phyloP scores from a whole-genome alignment of 2,797 vertebrate species.

The Microctenopoma stevenorrisi region DNA sequence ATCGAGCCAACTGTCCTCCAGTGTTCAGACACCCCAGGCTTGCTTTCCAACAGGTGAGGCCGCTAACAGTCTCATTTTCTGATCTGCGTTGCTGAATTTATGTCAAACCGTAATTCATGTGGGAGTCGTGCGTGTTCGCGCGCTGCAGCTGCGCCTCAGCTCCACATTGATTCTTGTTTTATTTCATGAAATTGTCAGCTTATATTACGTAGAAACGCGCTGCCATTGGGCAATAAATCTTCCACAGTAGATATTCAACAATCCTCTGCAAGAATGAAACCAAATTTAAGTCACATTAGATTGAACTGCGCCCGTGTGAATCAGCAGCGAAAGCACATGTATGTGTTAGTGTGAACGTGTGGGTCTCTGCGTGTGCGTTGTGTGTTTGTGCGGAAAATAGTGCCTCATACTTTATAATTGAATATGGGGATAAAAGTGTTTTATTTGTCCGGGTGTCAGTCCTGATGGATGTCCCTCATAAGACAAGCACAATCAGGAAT shows the following conservation, averaged over 20 bases:
- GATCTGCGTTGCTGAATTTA: constrained; percentile 47
- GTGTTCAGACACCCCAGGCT: constrained; percentile 19
- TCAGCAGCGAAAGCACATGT: constrained; percentile 4
- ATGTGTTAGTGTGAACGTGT: background rate
- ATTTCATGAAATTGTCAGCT: constrained; percentile 66
- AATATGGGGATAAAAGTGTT: constrained; percentile 64
- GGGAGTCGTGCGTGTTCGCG: constrained; percentile 20
- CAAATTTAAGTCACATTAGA: constrained; percentile 54
- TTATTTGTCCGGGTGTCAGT: constrained; percentile 80
- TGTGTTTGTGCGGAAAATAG: constrained; percentile 35
- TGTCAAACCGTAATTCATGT: constrained; percentile 34
- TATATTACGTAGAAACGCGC: constrained; percentile 48
- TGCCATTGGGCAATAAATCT: constrained; percentile 49
- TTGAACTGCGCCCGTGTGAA: constrained; percentile 20
- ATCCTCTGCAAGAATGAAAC: constrained; percentile 38
- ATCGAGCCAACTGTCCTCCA: constrained; percentile 22
- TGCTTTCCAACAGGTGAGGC: constrained; percentile 57
- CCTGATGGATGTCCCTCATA: constrained; percentile 87
- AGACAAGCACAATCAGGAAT: constrained; percentile 80
- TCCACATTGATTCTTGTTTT: constrained; percentile 53
- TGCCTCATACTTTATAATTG: constrained; percentile 65
- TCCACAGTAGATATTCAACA: constrained; percentile 56
- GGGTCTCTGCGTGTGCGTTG: background rate
- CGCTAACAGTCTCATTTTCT: constrained; percentile 34
- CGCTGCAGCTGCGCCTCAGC: constrained; percentile 48